phyloP scores from a whole-genome alignment of 2,797 vertebrate species.

The Myiotriccus ornatus region DNA sequence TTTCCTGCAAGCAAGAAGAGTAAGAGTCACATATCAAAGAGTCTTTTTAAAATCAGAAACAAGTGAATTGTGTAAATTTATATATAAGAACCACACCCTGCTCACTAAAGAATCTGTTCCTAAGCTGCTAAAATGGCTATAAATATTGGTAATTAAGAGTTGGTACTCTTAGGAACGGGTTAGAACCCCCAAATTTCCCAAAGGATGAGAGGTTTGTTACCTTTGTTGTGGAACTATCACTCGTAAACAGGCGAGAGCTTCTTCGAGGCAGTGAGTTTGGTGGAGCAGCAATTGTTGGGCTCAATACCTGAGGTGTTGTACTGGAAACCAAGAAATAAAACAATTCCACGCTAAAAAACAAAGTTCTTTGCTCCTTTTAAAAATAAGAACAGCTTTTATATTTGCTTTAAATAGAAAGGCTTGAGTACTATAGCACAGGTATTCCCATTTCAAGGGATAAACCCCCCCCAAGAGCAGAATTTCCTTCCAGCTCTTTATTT shows the following conservation, averaged over 20 bases:
- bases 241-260: slow-evolving; percentile 95
- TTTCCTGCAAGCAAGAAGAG: slow-evolving; percentile 82
- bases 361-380: neutral
- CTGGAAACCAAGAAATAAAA: slow-evolving; percentile 61
- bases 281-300: slow-evolving; percentile 94
- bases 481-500: neutral
- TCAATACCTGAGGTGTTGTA: slow-evolving; percentile 96
- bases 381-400: neutral
- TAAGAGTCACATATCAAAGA: neutral
- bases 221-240: slow-evolving; percentile 97
- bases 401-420: neutral
- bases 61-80: neutral
- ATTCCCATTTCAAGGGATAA: neutral
- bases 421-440: neutral
- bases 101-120: neutral
- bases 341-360: neutral
- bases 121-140: neutral
- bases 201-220: slow-evolving; percentile 65
- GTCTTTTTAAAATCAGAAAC: neutral
- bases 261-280: slow-evolving; percentile 94
- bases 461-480: neutral
- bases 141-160: accelerated
- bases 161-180: accelerated
- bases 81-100: neutral
- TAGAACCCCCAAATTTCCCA: neutral